Base-by-base conservation (phyloP, 2,888 invertebrate species). In the Mayetiola destructor region DNA sequence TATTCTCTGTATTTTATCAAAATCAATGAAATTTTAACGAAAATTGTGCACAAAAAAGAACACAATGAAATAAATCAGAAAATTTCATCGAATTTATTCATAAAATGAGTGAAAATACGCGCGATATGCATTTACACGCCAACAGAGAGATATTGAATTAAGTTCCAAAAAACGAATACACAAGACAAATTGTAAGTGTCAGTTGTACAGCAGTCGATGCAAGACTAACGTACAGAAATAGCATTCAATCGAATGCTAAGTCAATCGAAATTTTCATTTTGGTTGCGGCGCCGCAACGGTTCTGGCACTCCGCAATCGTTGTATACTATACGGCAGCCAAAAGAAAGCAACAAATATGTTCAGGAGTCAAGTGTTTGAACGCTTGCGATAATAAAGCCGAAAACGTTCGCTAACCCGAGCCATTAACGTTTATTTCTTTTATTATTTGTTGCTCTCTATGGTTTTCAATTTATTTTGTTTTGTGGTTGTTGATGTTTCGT, bases 141-240 rank as follows among this genome's bases (percentile, higher is more conserved):
- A 27, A 27, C 27, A 6, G 48, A 16, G 48, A 27, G 29, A 27
- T n/a, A n/a, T n/a, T n/a, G n/a, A n/a, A 42, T n/a, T 16, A 40
- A 27, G 27, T 27, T 48, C 29, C 48, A 23, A 40, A 40, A 40
- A 48, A 48, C 48, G 27, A n/a, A 48, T 48, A 48, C 48, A 48
- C 48, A 48, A n/a, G 29, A 48, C 48, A 27, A n/a, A 27, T 48
- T 48, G 48, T 48, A 16, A n/a, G n/a, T n/a, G n/a, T n/a, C n/a
- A n/a, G n/a, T 8, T 48, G 48, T 27, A 27, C 48, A 48, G 27
- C 48, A 48, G 48, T 48, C 48, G 48, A 48, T 48, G 48, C 48
- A 48, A 48, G 48, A 48, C 48, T 48, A 48, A 48, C 48, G 48
- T 27, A 27, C 48, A 48, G 48, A 23, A 48, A 48, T 27, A 27